Evolutionary conservation across 2,113 vertebrate species (phyloP).

Genomic region (Tapirus terrestris): DNA sequence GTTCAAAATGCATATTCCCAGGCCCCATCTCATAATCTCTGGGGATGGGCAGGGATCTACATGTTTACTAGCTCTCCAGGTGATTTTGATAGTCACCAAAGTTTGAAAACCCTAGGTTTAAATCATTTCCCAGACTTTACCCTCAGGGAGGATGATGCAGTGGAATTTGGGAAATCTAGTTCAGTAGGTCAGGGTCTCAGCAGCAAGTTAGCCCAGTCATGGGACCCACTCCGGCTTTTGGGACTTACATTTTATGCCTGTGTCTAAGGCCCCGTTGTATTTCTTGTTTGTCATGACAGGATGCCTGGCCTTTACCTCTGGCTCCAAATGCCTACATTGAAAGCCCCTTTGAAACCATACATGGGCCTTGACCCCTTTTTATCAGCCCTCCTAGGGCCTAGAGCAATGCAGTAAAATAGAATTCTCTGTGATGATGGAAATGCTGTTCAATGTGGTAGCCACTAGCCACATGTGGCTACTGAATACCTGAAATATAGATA

Average conservation of each 20-base stretch:
- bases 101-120: not conserved
- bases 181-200: not conserved
- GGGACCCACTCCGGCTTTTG: not conserved
- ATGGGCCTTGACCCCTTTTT: not conserved
- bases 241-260: not conserved
- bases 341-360: not conserved
- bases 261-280: not conserved
- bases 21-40: not conserved
- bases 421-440: constrained; percentile 11
- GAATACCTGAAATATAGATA: not conserved
- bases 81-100: not conserved
- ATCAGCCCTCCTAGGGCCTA: not conserved
- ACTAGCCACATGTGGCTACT: not conserved
- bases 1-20: not conserved
- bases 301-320: not conserved
- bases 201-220: not conserved
- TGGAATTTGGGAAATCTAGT: not conserved
- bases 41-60: not conserved
- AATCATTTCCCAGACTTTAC: not conserved
- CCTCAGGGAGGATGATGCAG: not conserved
- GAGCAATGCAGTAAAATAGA: not conserved
- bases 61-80: not conserved
- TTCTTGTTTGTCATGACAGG: not conserved
- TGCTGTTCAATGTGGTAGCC: not conserved
- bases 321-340: not conserved